Evolutionary conservation across 23 tunicate species (phyloP).

Genomic region (Halocynthia aurantium): DNA sequence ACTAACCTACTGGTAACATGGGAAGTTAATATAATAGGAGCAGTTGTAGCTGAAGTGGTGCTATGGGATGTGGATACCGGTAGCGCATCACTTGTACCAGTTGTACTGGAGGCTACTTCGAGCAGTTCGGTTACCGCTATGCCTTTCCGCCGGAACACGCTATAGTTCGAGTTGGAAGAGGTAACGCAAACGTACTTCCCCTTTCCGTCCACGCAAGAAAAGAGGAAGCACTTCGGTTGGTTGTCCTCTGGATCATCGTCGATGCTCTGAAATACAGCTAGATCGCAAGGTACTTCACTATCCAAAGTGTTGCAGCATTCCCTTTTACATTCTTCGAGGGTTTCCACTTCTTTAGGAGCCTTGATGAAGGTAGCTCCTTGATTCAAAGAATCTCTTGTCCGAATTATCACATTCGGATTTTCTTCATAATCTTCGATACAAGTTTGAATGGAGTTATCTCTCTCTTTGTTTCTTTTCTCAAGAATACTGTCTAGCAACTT

Average conservation of each 20-base stretch:
- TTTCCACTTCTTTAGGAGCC: slow-evolving; percentile 12
- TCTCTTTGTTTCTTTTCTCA: neutral
- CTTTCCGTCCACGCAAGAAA: slow-evolving; percentile 32
- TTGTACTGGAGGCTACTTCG: neutral
- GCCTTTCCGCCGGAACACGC: slow-evolving; percentile 20
- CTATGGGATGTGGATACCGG: slow-evolving; percentile 11
- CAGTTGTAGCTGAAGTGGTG: neutral
- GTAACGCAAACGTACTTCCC: slow-evolving; percentile 26
- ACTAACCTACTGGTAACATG: neutral
- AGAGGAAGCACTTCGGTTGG: slow-evolving; percentile 52
- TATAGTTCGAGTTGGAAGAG: slow-evolving; percentile 35
- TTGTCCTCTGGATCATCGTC: slow-evolving; percentile 15
- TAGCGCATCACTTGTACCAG: neutral
- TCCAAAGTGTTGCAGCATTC: slow-evolving; percentile 29
- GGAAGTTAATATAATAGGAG: neutral
- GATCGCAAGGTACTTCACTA: slow-evolving; percentile 22
- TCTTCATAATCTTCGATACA: slow-evolving; percentile 2
- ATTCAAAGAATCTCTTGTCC: slow-evolving; percentile 56
- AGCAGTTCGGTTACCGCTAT: neutral
- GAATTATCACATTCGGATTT: slow-evolving; percentile 19
- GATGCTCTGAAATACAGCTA: slow-evolving; percentile 33
- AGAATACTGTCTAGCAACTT: neutral
- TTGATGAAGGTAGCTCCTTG: slow-evolving; percentile 65
- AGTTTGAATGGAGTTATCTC: neutral
- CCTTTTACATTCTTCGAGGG: slow-evolving; percentile 33